Evolutionary conservation across 1,140 invertebrate species (phyloP).

Genomic region (Grapholita molesta): DNA sequence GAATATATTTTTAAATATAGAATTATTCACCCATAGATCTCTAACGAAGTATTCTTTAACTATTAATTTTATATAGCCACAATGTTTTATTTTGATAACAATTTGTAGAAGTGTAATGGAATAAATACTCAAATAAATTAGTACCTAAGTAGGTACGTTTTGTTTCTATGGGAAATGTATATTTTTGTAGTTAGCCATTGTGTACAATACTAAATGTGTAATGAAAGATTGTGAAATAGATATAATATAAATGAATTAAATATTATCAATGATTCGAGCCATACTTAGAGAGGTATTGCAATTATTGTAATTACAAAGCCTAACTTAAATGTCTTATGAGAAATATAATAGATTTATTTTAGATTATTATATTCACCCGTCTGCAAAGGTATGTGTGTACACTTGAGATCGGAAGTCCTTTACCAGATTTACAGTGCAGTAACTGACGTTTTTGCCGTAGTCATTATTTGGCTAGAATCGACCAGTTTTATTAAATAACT

Average conservation of each 20-base stretch:
- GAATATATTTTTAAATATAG: not conserved
- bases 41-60: constrained; percentile 33
- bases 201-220: constrained; percentile 38
- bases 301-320: constrained; percentile 51
- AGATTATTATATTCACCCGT: constrained; percentile 60
- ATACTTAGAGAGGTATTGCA: constrained; percentile 48
- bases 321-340: constrained; percentile 75
- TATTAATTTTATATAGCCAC: constrained; percentile 24
- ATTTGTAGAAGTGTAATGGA: constrained; percentile 11
- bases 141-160: constrained; percentile 23
- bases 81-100: constrained; percentile 14
- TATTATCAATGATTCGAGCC: constrained; percentile 56
- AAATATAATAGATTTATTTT: constrained; percentile 60
- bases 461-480: not conserved
- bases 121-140: constrained; percentile 27
- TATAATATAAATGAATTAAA: constrained; percentile 39
- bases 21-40: constrained; percentile 26
- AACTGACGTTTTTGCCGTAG: not conserved
- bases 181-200: constrained; percentile 33
- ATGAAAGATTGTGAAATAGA: constrained; percentile 25
- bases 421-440: not conserved
- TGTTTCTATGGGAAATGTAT: constrained; percentile 34
- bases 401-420: constrained; percentile 16
- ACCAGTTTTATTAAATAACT: no score
- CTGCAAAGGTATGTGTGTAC: constrained; percentile 43